Base-by-base conservation (phyloP, 2,797 vertebrate species). In the Ptychadena robeensis region DNA sequence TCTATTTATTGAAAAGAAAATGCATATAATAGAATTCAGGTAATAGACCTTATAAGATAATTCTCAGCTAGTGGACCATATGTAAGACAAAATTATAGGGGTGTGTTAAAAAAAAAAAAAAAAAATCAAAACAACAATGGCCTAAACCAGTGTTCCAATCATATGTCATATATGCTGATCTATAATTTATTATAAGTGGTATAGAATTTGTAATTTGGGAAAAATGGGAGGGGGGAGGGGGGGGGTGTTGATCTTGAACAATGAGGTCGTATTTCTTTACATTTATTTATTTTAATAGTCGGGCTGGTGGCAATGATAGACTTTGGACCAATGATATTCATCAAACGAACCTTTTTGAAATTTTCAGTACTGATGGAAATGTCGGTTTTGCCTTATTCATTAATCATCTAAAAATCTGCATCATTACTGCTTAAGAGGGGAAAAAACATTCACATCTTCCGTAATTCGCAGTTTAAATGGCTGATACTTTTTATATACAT, bases 231-330 rank as follows among this genome's bases (percentile, higher is more conserved):
- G 1, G 18, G 7, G 44, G 44, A 44, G 18, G 18, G 40, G 15
- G 15, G 12, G 40, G 14, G 15, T 44, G 40, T 14, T 4, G 40
- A 14, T 14, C 12, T 2, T 3, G 3, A 44, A 44, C 15, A 14
- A 44, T 53, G 15, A 53, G 18, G 1, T 53, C 18, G 22, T 2
- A 53, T 53, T 53, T 53, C 18, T 18, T 38, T 38, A 9, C 10
- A 38, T 12, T 12, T 53, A 53, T 53, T 15, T 53, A n/a, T 53
- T 6, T 8, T 18, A 53, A 53, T 53, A 22, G 18, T 37, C 37
- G 57, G 57, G 73, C 73, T 64, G 37, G 57, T 30, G 28, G 59
- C 73, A 64, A 75, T 75, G 15, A 30, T 6, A 6, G 22, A 53
- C 18, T 53, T 53, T 53, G 15, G 44, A 53, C 44, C 44, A 53